Percentiles rank a stretch among this genome's conserved stretches.
These are phyloP conservation scores for Muscicapa striata DNA, from an alignment of 2,797 vertebrate species.

Conservation along the genomic window DNA sequence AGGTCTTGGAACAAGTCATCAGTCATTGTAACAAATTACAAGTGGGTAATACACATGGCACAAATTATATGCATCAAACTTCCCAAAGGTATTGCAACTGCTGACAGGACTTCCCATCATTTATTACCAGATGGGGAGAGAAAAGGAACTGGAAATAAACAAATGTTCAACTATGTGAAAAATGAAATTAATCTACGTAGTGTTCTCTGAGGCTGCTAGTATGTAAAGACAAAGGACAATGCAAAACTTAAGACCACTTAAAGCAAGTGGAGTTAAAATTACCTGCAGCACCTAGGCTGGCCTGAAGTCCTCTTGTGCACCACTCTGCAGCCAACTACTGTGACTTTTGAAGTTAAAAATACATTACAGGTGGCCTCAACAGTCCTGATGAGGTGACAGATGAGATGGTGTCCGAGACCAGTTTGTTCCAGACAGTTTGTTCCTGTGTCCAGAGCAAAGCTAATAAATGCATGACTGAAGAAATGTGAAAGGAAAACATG, in stretches of 20 bases:
- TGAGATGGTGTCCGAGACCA: not conserved
- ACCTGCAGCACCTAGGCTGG: not conserved
- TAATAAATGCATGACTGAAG: not conserved
- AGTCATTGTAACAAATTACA: slow-evolving; percentile 17
- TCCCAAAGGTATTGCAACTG: slow-evolving; percentile 13
- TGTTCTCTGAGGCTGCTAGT: not conserved
- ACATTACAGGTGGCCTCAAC: not conserved
- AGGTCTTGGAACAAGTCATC: not conserved
- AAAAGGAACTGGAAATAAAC: not conserved
- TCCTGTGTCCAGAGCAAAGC: not conserved
- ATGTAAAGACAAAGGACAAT: not conserved
- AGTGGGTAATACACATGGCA: not conserved
- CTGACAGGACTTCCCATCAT: not conserved
- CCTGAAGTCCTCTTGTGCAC: not conserved
- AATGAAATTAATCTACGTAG: not conserved
- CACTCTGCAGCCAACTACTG: not conserved
- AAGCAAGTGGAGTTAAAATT: not conserved
- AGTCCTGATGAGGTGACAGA: not conserved
- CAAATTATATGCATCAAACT: not conserved
- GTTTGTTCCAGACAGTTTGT: not conserved
- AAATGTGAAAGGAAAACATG: not conserved
- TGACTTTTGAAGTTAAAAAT: not conserved
- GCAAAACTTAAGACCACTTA: not conserved
- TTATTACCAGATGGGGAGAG: slow-evolving; percentile 1
- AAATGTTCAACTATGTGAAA: not conserved